A percentile compares a stretch with the other conserved stretches of the same genome.
Evolutionary conservation across 1,140 invertebrate genomes (phyloP).

Genomic region (Drosophila orena): DNA sequence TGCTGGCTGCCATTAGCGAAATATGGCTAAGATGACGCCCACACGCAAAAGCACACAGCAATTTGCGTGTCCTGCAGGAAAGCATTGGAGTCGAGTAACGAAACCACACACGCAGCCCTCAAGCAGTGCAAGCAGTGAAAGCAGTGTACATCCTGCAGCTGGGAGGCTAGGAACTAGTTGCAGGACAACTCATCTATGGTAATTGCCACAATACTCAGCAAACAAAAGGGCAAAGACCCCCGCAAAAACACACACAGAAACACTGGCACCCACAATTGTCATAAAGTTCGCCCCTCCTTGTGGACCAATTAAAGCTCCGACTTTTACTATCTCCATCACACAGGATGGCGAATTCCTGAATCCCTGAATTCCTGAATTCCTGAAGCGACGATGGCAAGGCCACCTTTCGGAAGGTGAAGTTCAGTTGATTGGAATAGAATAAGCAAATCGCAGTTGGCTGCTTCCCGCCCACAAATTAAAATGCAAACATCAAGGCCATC

Average conservation of each 20-base stretch:
- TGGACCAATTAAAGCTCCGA: slow-evolving; percentile 16
- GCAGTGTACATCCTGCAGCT: slow-evolving; percentile 21
- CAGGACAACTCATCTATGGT: slow-evolving; percentile 3
- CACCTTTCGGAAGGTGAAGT: background rate
- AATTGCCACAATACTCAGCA: background rate
- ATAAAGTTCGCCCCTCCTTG: slow-evolving; percentile 11
- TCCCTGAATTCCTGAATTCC: too few relatives aligned
- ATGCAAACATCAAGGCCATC: background rate
- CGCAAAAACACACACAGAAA: background rate
- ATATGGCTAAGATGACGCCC: slow-evolving; percentile 12
- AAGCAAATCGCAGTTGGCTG: too few relatives aligned
- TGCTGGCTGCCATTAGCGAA: slow-evolving; percentile 12
- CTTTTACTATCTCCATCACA: slow-evolving; percentile 27
- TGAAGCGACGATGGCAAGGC: too few relatives aligned
- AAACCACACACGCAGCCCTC: slow-evolving; percentile 12
- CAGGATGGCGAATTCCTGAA: too few relatives aligned
- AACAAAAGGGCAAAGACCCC: background rate
- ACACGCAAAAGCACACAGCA: background rate
- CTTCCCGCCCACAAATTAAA: background rate
- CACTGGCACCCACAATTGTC: slow-evolving; percentile 4
- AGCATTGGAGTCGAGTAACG: slow-evolving; percentile 6
- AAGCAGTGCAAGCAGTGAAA: background rate
- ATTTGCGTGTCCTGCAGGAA: slow-evolving; percentile 11
- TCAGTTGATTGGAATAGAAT: too few relatives aligned
- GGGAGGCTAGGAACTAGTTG: slow-evolving; percentile 3